These are phyloP conservation scores for Drosophila truncata DNA, from an alignment of 1,140 invertebrate species.

Conservation along the genomic window DNA sequence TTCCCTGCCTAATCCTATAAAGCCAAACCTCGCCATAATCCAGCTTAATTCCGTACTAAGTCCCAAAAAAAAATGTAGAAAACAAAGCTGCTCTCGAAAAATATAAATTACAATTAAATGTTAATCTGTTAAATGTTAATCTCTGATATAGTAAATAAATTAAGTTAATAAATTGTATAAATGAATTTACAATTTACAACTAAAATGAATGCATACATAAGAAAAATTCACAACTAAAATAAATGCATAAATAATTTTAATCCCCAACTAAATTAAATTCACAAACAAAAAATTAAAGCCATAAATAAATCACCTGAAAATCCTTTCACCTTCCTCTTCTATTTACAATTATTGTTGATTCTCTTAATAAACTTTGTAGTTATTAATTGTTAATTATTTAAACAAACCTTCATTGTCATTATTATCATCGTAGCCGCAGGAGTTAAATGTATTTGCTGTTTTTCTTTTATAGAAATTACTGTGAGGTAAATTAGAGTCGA, in stretches of 20 bases:
- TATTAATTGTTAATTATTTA: not conserved
- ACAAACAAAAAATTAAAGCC: not conserved
- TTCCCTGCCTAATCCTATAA: no score
- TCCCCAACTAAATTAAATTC: not conserved
- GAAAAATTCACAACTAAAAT: not conserved
- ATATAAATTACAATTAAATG: no score
- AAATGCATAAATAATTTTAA: not conserved
- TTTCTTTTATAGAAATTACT: not conserved
- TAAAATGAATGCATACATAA: not conserved
- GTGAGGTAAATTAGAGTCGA: not conserved
- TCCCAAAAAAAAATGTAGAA: no score
- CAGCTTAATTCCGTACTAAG: not conserved
- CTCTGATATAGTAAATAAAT: no score
- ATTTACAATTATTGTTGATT: not conserved
- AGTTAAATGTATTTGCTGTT: not conserved
- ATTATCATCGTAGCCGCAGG: not conserved
- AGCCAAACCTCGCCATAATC: no score
- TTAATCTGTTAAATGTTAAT: no score
- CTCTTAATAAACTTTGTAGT: not conserved
- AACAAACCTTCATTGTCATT: not conserved
- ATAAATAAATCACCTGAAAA: not conserved
- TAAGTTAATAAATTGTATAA: no score
- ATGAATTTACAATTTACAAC: no score
- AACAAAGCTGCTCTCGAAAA: no score
- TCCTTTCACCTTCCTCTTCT: not conserved